Evolutionary conservation across 2,797 vertebrate genomes (phyloP).

Genomic region (Phylloscopus collybita): DNA sequence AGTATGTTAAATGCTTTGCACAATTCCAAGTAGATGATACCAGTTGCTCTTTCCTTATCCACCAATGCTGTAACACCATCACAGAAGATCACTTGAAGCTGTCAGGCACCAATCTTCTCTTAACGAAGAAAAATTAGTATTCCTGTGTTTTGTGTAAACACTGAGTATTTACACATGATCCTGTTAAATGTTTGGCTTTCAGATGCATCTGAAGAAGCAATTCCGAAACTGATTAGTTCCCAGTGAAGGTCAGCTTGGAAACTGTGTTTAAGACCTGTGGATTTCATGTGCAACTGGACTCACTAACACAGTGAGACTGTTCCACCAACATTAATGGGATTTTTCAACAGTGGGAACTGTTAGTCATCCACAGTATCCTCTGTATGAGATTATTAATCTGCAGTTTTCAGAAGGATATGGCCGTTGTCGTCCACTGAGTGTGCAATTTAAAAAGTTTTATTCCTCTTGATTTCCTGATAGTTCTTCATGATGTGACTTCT

Average conservation of each 20-base stretch:
- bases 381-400: not conserved
- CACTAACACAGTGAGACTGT: not conserved
- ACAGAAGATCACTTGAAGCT: not conserved
- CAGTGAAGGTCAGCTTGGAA: not conserved
- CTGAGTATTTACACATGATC: not conserved
- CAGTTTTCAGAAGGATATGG: not conserved
- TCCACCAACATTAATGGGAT: not conserved
- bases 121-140: not conserved
- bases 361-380: too few species aligned
- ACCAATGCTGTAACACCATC: rapidly evolving
- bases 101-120: not conserved
- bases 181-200: not conserved
- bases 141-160: not conserved
- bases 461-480: not conserved
- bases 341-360: not conserved
- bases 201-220: not conserved
- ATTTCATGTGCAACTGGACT: not conserved
- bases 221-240: not conserved
- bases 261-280: not conserved
- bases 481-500: not conserved
- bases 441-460: not conserved
- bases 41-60: not conserved
- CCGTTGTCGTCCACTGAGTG: not conserved
- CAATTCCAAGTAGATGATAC: not conserved
- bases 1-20: not conserved